These are phyloP conservation scores for Amia ocellicauda DNA, from an alignment of 2,113 vertebrate genomes.

Conservation along the genomic window DNA sequence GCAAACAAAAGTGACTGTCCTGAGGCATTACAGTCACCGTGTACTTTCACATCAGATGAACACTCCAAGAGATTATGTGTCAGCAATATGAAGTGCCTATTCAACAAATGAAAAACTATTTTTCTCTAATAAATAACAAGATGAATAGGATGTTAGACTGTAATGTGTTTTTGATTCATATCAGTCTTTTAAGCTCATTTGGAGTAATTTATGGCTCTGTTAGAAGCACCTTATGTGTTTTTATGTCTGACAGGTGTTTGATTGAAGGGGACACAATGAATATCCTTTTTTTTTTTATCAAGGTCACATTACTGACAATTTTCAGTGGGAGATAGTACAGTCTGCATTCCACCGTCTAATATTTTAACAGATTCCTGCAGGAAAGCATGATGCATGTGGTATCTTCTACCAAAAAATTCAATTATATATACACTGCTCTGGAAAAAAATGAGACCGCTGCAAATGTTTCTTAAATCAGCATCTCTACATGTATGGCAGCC, in stretches of 20 bases:
- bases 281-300: conserved; percentile 8
- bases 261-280: background rate
- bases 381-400: too few relatives aligned
- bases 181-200: conserved; percentile 3
- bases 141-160: conserved; percentile 4
- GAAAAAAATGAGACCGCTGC: too few relatives aligned
- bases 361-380: too few relatives aligned
- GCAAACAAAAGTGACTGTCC: background rate
- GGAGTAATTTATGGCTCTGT: background rate
- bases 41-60: background rate
- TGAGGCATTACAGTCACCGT: background rate
- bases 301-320: conserved; percentile 8
- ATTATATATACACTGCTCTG: too few relatives aligned
- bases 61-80: conserved; percentile 7
- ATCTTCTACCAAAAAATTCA: too few relatives aligned
- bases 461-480: too few relatives aligned
- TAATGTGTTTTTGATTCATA: background rate
- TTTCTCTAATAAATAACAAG: background rate
- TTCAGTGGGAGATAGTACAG: conserved; percentile 4
- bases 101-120: background rate
- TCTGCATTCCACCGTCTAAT: too few relatives aligned
- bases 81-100: conserved; percentile 16
- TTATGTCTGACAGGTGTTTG: background rate
- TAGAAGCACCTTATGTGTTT: background rate
- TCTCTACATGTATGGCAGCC: too few relatives aligned